Base-by-base conservation (phyloP, 2,113 vertebrate species). In the Tichodroma muraria region DNA sequence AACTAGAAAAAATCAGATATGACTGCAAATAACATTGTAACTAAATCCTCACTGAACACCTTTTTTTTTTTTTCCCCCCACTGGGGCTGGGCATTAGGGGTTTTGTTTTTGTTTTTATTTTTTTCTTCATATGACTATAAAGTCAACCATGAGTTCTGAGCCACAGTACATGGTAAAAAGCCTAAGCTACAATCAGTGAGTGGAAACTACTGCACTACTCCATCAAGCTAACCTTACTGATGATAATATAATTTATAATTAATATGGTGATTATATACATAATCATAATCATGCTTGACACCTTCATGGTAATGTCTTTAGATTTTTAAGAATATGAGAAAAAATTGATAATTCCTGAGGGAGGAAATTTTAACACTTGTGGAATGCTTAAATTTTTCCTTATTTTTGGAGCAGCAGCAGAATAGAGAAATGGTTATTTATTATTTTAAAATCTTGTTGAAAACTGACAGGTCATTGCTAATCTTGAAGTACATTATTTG, bases 71-170 rank as follows among this genome's bases (percentile, higher is more conserved):
- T 66, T 38, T 38, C 6, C 24, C 4, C 3, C 4, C 30, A 52
- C 8, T 3, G 7, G 5, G 28, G 3, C 38, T 31, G 27, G 35
- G 1, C 2, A 31, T 13, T 13, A 53, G n/a, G 1, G 3, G 3
- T 0, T 10, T 50, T 56, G 4, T 2, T 50, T 4, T 2, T 0
- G 5, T 1, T 11, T 28, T 5, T 21, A n/a, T 28, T 35, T 50
- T 47, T 2, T 33, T 61, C 45, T 61, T 33, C 40, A 8, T 30
- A 24, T 18, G 10, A 28, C 17, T 84, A 5, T 44, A 23, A 54
- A 25, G 8, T 60, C 45, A 54, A 18, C 13, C 31, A 18, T 38
- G 21, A 7, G 8, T 60, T 88, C 31, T 47, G 21, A 60, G 21
- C 13, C 13, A 15, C 14, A 49, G 9, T 22, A 77, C 5, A 3